These are phyloP conservation scores for Sinotaia quadrata DNA, from an alignment of 2,888 invertebrate genomes.

Conservation along the genomic window DNA sequence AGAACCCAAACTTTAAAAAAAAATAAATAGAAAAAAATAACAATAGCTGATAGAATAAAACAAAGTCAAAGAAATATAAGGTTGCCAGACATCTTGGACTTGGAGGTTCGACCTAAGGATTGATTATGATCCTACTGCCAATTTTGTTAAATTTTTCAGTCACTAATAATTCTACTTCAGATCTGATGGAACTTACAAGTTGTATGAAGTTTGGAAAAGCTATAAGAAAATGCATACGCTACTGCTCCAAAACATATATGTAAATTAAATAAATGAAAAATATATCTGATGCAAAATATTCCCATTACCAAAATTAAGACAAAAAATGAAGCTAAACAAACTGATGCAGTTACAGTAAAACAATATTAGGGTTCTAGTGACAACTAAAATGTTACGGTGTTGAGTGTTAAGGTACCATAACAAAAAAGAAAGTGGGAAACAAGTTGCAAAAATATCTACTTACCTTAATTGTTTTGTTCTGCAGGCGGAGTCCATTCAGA, in stretches of 20 bases:
- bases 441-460: conserved; percentile 4
- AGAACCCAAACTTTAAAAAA: conserved; percentile 24
- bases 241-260: not conserved
- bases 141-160: no score
- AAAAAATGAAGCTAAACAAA: conserved; percentile 20
- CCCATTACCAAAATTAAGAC: conserved; percentile 27
- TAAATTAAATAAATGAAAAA: not conserved
- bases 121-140: no score
- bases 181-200: no score
- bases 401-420: not conserved
- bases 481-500: conserved; percentile 95
- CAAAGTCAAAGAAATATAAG: conserved; percentile 8
- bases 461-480: conserved; percentile 98
- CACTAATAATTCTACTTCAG: no score
- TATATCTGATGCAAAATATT: conserved; percentile 3
- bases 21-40: conserved; percentile 17
- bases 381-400: conserved; percentile 9
- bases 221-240: not conserved
- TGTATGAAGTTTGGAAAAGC: not conserved
- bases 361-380: conserved; percentile 27
- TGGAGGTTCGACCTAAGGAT: conserved; percentile 37
- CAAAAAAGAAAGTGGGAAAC: not conserved
- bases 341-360: conserved; percentile 32
- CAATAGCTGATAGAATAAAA: conserved; percentile 17
- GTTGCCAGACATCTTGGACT: conserved; percentile 38